Conservation (phyloP, 2,113 vertebrate genomes). For the Bos javanicus region DNA sequence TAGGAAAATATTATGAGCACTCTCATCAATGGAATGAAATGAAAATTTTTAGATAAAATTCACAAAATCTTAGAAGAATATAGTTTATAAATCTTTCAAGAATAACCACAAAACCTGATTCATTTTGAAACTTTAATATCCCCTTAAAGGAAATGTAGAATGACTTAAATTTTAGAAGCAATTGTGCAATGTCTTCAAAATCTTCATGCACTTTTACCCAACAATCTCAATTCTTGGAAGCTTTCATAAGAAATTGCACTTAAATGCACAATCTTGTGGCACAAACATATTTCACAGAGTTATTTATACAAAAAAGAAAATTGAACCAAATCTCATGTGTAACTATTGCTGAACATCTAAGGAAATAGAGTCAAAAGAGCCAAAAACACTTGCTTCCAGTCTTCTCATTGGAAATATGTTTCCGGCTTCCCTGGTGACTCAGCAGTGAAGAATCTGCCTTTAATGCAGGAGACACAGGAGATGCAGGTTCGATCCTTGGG, state of each 20-base stretch:
- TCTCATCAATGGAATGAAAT: constrained; percentile 5
- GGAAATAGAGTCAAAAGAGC: neutral
- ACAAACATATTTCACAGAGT: neutral
- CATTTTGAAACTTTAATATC: neutral
- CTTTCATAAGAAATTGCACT: neutral
- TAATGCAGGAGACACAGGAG: neutral
- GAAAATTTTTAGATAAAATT: neutral
- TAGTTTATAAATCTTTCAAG: neutral
- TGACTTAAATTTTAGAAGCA: neutral
- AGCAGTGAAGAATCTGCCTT: neutral
- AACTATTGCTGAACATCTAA: neutral
- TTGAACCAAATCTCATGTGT: neutral
- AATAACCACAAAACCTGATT: neutral
- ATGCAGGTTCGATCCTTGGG: neutral
- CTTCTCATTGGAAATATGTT: neutral
- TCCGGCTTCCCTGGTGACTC: neutral
- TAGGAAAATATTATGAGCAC: neutral
- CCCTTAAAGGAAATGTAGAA: neutral
- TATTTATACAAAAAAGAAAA: neutral
- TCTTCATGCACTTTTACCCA: neutral
- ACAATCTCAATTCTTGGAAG: neutral
- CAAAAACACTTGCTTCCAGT: neutral
- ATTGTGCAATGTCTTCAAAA: neutral
- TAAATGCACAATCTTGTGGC: neutral
- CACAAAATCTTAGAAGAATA: neutral